A percentile compares a stretch with the other conserved stretches of the same genome.
These are phyloP conservation scores for Merluccius polli DNA, from an alignment of 2,797 vertebrate species.

Conservation along the genomic window DNA sequence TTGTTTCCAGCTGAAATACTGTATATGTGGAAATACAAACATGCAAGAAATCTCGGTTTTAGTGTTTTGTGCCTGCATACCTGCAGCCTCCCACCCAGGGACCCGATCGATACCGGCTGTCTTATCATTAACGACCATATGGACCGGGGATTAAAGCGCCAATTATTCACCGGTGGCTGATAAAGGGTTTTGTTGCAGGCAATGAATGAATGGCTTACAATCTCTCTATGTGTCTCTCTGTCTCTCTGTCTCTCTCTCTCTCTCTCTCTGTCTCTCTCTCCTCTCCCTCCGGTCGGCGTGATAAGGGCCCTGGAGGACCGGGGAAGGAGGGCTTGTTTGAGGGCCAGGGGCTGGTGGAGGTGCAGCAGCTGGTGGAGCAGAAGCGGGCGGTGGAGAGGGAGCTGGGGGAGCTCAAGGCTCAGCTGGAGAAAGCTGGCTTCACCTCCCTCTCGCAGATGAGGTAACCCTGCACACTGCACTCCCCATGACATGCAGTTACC, in stretches of 20 bases:
- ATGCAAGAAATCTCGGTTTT: no score
- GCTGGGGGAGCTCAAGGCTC: constrained; percentile 80
- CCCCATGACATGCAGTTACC: no score
- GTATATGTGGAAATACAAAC: no score
- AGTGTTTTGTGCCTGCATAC: not conserved
- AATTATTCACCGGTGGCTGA: no score
- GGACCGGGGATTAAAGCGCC: no score
- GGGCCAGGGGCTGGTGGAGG: constrained; percentile 64
- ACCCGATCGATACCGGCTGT: no score
- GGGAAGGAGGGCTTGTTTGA: constrained; percentile 44
- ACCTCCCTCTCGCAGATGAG: constrained; percentile 86
- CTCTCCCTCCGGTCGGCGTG: not conserved
- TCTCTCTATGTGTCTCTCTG: not conserved
- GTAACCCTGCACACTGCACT: constrained; percentile 52
- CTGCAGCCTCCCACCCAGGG: not conserved
- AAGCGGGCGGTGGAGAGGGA: constrained; percentile 78
- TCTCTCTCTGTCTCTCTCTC: not conserved
- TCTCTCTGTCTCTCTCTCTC: no score
- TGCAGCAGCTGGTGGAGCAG: constrained; percentile 73
- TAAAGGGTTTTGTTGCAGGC: no score
- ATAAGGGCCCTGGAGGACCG: constrained; percentile 28
- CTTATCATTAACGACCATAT: no score
- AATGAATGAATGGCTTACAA: no score
- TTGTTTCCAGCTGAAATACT: not conserved
- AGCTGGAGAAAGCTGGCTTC: constrained; percentile 84